Conservation (phyloP, 1,140 invertebrate species). For the Ceratoteleas bidentatus region DNA sequence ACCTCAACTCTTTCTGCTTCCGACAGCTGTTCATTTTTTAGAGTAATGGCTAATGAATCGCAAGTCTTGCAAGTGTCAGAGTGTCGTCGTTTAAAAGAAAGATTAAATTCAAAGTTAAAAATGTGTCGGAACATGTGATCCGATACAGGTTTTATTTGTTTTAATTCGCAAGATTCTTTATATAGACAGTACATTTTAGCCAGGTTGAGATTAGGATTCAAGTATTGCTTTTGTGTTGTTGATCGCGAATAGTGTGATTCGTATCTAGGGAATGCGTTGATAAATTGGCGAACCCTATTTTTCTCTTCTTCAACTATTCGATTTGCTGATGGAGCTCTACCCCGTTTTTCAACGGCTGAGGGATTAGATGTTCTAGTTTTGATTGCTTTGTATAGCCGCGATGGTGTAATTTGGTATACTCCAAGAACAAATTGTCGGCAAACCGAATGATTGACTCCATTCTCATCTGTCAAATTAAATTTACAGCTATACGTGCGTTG, state of each 20-base stretch:
- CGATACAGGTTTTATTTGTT: slow-evolving; percentile 18
- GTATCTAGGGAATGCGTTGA: slow-evolving; percentile 15
- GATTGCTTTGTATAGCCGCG: slow-evolving; percentile 2
- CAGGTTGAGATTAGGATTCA: slow-evolving; percentile 8
- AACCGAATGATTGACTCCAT: slow-evolving; percentile 6
- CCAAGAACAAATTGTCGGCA: neutral
- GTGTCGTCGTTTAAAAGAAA: slow-evolving; percentile 24
- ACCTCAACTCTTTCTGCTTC: too few species aligned
- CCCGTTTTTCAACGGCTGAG: neutral
- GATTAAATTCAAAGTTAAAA: slow-evolving; percentile 39
- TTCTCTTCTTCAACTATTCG: neutral
- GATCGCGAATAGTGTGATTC: slow-evolving; percentile 11
- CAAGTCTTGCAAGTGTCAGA: slow-evolving; percentile 5
- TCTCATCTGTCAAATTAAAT: neutral
- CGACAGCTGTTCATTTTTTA: too few species aligned
- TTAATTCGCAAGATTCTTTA: slow-evolving; percentile 6
- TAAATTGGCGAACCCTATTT: slow-evolving; percentile 5
- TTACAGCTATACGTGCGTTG: slow-evolving; percentile 2
- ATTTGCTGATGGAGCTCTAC: neutral
- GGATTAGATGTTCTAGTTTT: slow-evolving; percentile 4
- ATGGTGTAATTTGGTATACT: slow-evolving; percentile 2
- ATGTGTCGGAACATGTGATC: slow-evolving; percentile 34
- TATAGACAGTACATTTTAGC: slow-evolving; percentile 29
- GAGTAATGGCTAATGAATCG: too few species aligned
- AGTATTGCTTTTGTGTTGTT: neutral